A percentile compares a stretch with the other conserved stretches of the same genome.
These are phyloP conservation scores for Paradisaea rubra DNA, from an alignment of 2,113 vertebrate species.

Conservation along the genomic window DNA sequence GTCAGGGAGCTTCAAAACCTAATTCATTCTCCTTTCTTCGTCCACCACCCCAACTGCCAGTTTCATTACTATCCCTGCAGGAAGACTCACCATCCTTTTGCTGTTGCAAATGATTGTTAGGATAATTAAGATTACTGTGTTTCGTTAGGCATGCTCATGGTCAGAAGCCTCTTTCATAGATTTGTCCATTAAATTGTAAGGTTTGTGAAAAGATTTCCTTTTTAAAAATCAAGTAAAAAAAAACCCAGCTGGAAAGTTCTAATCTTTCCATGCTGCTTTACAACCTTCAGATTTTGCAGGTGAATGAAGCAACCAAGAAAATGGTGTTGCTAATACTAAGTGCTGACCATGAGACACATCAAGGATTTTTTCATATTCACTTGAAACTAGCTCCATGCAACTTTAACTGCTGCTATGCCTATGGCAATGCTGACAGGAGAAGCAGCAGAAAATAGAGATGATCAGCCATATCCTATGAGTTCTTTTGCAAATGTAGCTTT, in stretches of 20 bases:
- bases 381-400: neutral
- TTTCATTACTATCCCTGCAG: neutral
- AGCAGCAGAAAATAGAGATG: neutral
- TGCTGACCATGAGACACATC: neutral
- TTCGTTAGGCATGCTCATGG: neutral
- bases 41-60: neutral
- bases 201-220: neutral
- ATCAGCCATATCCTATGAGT: rapidly evolving
- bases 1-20: neutral
- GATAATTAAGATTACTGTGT: neutral
- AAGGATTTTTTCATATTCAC: neutral
- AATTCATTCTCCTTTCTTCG: neutral
- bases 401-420: neutral
- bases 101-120: neutral
- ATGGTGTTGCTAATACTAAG: neutral
- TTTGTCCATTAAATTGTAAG: neutral
- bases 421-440: neutral
- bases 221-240: neutral
- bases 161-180: neutral
- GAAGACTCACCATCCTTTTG: neutral
- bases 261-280: neutral
- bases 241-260: neutral
- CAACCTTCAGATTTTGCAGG: neutral
- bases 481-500: neutral
- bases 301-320: neutral